Conservation (phyloP, 2,888 invertebrate species). For the Campoplex capitator region DNA sequence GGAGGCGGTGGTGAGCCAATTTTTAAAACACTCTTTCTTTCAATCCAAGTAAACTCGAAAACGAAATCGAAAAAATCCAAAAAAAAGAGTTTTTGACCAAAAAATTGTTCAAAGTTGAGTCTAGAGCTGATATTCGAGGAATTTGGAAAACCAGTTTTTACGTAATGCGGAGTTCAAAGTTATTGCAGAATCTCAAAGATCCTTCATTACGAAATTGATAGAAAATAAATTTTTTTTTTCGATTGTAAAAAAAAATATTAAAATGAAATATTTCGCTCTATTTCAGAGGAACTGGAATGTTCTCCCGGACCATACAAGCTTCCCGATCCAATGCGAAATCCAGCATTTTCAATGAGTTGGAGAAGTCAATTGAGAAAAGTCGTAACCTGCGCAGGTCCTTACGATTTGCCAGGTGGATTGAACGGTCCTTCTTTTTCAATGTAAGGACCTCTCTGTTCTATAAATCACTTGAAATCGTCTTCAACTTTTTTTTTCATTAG, state of each 20-base stretch:
- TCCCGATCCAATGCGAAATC: constrained; percentile 57
- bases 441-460: constrained; percentile 62
- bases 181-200: too few species aligned
- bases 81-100: too few species aligned
- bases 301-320: constrained; percentile 75
- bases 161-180: too few species aligned
- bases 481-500: background rate
- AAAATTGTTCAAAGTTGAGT: too few species aligned
- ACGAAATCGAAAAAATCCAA: too few species aligned
- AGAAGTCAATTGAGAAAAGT: constrained; percentile 69
- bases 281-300: constrained; percentile 17
- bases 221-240: too few species aligned
- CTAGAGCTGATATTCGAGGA: too few species aligned
- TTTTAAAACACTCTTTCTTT: background rate
- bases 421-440: constrained; percentile 74
- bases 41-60: too few species aligned
- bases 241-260: too few species aligned
- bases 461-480: background rate
- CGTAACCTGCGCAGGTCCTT: constrained; percentile 71
- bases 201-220: too few species aligned
- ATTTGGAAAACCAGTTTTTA: too few species aligned
- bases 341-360: constrained; percentile 73
- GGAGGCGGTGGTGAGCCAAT: constrained; percentile 61
- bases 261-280: background rate
- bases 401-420: constrained; percentile 61